phyloP scores from a whole-genome alignment of 2,888 invertebrate genomes.

The Lamellibrachia columna region DNA sequence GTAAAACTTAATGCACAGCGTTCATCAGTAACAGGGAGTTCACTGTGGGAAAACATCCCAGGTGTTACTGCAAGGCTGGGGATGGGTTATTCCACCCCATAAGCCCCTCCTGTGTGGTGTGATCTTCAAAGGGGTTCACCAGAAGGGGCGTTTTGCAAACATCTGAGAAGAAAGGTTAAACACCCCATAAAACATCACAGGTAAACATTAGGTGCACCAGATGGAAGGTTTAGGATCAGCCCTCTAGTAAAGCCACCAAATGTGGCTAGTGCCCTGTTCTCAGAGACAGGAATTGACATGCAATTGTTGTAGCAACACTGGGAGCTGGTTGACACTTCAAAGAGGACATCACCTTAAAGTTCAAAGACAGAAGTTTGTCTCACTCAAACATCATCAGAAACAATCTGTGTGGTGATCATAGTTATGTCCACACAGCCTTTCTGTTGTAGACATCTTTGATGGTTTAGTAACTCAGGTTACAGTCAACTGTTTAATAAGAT shows the following conservation, averaged over 20 bases:
- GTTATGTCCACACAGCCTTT: background rate
- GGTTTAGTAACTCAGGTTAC: background rate
- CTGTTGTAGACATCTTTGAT: background rate
- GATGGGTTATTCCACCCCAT: background rate
- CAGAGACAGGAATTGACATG: background rate
- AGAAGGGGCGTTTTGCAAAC: background rate
- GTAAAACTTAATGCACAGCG: background rate
- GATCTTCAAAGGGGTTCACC: slow-evolving; percentile 1
- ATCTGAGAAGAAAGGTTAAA: background rate
- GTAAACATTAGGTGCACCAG: background rate
- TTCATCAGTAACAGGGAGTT: background rate
- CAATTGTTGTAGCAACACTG: background rate
- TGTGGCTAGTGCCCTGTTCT: background rate
- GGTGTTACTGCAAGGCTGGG: background rate
- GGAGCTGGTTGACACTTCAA: background rate
- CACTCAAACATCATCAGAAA: background rate
- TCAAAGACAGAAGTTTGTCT: background rate
- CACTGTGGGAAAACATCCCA: background rate
- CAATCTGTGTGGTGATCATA: background rate
- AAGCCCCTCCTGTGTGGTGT: background rate
- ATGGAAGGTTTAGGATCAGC: background rate
- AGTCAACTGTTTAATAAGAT: background rate
- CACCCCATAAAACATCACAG: background rate
- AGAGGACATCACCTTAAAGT: background rate
- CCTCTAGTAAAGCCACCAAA: background rate